A percentile compares a stretch with the other conserved stretches of the same genome.
Evolutionary conservation across 1,140 invertebrate species (phyloP).

Genomic region (Schlechtendalia chinensis): DNA sequence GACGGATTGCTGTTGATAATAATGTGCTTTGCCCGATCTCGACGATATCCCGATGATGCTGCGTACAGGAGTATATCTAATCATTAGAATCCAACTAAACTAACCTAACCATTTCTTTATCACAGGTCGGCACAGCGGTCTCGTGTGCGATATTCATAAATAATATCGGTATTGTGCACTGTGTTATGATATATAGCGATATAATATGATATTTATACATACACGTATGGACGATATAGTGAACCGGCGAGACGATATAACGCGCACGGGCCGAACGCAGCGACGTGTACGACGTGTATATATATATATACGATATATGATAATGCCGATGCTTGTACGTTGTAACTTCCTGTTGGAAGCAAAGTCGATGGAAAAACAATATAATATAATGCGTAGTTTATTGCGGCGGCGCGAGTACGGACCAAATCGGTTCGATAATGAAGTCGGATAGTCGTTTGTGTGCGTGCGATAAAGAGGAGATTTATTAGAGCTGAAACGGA

Average conservation of each 20-base stretch:
- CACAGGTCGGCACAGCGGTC: no score
- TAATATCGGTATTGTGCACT: no score
- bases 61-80: no score
- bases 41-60: no score
- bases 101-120: no score
- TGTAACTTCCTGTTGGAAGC: slow-evolving; percentile 2
- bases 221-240: neutral
- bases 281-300: no score
- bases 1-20: slow-evolving; percentile 5
- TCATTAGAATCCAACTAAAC: no score
- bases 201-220: no score
- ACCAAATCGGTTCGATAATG: slow-evolving; percentile 9
- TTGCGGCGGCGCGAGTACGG: neutral
- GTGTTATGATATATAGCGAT: no score
- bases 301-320: no score
- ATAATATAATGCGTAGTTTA: slow-evolving; percentile 6
- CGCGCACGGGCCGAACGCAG: no score
- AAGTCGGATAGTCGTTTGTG: neutral
- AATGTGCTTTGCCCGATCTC: neutral
- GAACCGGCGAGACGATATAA: neutral
- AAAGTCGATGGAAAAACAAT: neutral
- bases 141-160: no score
- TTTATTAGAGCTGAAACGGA: neutral
- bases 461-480: neutral
- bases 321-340: neutral